Base-by-base conservation (phyloP, 1,140 invertebrate species). In the Eupristina koningsbergeri region DNA sequence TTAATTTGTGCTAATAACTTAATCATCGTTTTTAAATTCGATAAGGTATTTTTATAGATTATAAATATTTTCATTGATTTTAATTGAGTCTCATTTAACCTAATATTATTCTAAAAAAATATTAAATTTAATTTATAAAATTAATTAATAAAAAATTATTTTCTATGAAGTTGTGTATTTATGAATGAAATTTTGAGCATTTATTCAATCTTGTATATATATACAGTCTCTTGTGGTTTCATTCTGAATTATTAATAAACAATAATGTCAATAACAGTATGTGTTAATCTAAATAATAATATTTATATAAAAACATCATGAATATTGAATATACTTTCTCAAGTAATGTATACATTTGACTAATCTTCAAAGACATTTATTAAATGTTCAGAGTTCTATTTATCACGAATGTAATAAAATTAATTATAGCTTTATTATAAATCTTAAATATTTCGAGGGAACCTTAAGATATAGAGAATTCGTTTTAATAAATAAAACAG, bases 401-500 rank as follows among this genome's bases (percentile, higher is more conserved):
- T 41, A 71, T 71, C 67, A 71, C 13, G 13, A 22, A 26, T 41
- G 39, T 11, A 71, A 71, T 71, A 71, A 71, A 71, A 71, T 71
- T 71, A 39, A 71, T 71, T 41, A 71, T 41, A 71, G 29, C 26
- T 71, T 71, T 41, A 71, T 71, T 71, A 71, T 41, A 41, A 41
- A 71, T 41, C 39, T 71, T 71, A 41, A 41, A 71, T 71, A 71
- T 71, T 71, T 71, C 22, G 39, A 39, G 41, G 67, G 39, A 26
- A 41, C 5, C 8, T 71, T 71, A 71, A 71, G 41, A 19, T 36
- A 22, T 71, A 71, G 67, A 13, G 13, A 41, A 39, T 36, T 71
- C 67, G 67, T 71, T 71, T 71, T 36, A 71, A 71, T 71, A 71
- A 71, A 36, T 71, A 71, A 71, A 71, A 41, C 36, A 71, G 22